Base-by-base conservation (phyloP, 2,113 vertebrate species). In the Ctenodactylus gundi region DNA sequence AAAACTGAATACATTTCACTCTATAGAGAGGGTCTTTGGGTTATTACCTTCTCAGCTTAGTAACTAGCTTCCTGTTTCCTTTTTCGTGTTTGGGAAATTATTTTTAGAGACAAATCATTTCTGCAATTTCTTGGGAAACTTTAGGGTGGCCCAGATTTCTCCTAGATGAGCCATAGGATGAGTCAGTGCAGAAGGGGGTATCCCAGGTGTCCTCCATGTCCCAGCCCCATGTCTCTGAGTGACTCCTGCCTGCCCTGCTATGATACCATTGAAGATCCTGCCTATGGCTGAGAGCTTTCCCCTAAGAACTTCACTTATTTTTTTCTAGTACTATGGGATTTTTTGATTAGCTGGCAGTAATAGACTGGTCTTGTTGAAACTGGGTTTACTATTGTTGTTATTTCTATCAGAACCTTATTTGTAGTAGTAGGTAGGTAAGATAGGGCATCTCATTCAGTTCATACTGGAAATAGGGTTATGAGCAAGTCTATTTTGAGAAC, bases 71-170 rank as follows among this genome's bases (percentile, higher is more conserved):
- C 78, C 78, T 75, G 27, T 60, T 91, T 91, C 83, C 78, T 23
- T 20, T 93, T 82, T 90, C 67, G 64, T 17, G 15, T 34, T 83
- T 88, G 58, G 51, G 31, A 62, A 87, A 41, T 93, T 75, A 81
- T 90, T 86, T 93, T 94, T 86, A 75, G 86, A 91, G 76, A 64
- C 10, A 81, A 65, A 51, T 77, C 51, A 7, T 76, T 64, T 70
- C 44, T 77, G 51, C 46, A 57, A 17, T 89, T 89, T 94, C 68
- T 89, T 67, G 51, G 31, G 58, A 57, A 87, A 29, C 44, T 86
- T 93, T 31, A 72, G 44, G 25, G 39, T 64, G 31, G 68, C 77
- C 60, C 9, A 34, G 39, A 57, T 95, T 93, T 92, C 64, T 86
- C 41, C 27, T 51, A 34, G 39, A 14, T 81, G 57, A 36, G 1